These are phyloP conservation scores for Pangasius mekongensis DNA, from an alignment of 2,797 vertebrate genomes.

Conservation along the genomic window DNA sequence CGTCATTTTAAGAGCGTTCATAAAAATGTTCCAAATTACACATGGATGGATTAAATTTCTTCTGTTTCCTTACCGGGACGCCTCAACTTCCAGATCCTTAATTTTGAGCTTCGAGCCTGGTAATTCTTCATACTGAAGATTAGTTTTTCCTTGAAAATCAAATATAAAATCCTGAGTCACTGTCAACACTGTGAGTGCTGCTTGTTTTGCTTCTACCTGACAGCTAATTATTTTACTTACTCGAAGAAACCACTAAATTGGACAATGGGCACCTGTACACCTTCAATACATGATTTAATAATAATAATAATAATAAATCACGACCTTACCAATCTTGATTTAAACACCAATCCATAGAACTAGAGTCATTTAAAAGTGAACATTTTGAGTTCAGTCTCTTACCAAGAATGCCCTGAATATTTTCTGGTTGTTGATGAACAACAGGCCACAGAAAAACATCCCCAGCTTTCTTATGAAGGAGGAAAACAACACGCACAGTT, in stretches of 20 bases:
- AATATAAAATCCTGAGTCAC: background rate
- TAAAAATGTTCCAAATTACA: background rate
- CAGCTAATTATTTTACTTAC: background rate
- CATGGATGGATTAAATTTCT: background rate
- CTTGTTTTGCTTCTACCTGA: background rate
- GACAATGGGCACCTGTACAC: background rate
- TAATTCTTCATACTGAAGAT: constrained; percentile 59
- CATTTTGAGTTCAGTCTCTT: background rate
- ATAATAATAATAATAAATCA: too few species aligned
- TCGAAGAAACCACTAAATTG: background rate
- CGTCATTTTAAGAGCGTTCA: background rate
- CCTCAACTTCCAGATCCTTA: constrained; percentile 53
- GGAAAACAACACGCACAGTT: constrained; percentile 58
- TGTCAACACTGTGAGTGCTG: background rate
- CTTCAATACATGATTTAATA: background rate
- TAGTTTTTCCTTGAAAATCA: constrained; percentile 59
- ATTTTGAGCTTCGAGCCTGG: constrained; percentile 58
- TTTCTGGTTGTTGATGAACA: constrained; percentile 55
- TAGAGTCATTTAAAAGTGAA: background rate
- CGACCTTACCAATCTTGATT: background rate
- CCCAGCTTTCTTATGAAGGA: constrained; percentile 55
- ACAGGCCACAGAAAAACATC: constrained; percentile 69
- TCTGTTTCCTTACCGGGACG: constrained; percentile 53
- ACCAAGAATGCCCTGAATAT: constrained; percentile 69
- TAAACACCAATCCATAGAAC: background rate